Base-by-base conservation (phyloP, 2,888 invertebrate species). In the Ommatoiulus sabulosus region DNA sequence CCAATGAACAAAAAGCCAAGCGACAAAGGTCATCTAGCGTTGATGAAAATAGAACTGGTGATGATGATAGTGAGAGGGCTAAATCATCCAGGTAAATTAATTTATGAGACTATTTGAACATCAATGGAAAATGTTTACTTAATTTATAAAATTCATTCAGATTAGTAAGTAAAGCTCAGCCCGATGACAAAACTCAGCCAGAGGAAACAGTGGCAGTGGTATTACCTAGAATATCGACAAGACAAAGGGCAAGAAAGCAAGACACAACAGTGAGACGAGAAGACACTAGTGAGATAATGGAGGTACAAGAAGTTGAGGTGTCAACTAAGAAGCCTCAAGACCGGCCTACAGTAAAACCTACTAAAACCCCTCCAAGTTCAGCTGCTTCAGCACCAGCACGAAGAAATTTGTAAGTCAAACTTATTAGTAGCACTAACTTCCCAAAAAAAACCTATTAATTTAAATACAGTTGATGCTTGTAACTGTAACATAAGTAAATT, bases 371-470 rank as follows among this genome's bases (percentile, higher is more conserved):
- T n/a, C 3, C 72, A 72, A 24, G 17, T 57, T 57, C 57, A 2
- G 57, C 57, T n/a, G 6, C 57, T 1, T 17, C 57, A 57, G 15
- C 63, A n/a, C 17, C 72, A 10, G 24, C 72, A 72, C 72, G 72
- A 24, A 72, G 72, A 72, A 72, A 72, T 72, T 72, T 72, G 72
- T 72, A 72, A 17, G 72, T 72, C 4, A 72, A 46, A 46, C 46
- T n/a, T n/a, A n/a, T n/a, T n/a, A n/a, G n/a, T n/a, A n/a, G n/a
- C n/a, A n/a, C n/a, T n/a, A n/a, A n/a, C n/a, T n/a, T n/a, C n/a
- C n/a, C n/a, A n/a, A n/a, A n/a, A n/a, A n/a, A n/a, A n/a, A n/a
- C n/a, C n/a, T n/a, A n/a, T n/a, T n/a, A n/a, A n/a, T n/a, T n/a
- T n/a, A n/a, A n/a, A n/a, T n/a, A n/a, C n/a, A n/a, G n/a, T n/a